Conservation (phyloP, 2,888 invertebrate species). For the Malacosoma neustria region DNA sequence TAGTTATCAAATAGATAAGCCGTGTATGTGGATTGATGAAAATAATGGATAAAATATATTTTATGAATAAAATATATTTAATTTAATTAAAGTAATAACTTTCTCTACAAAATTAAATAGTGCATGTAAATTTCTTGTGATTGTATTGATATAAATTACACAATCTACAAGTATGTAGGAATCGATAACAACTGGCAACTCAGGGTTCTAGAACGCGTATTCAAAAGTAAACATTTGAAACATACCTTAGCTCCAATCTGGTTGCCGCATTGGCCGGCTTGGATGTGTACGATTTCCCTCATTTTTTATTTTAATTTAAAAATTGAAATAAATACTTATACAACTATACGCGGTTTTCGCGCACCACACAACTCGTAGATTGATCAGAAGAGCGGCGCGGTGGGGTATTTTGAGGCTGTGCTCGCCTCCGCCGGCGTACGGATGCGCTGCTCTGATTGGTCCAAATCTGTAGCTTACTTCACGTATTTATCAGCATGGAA, state of each 20-base stretch:
- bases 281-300: constrained; percentile 90
- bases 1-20: too few species aligned
- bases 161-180: neutral
- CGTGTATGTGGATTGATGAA: too few species aligned
- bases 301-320: constrained; percentile 64
- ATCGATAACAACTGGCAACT: neutral
- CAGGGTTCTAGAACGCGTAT: neutral
- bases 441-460: constrained; percentile 44
- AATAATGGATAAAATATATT: too few species aligned
- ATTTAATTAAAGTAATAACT: too few species aligned
- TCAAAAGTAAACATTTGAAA: constrained; percentile 11
- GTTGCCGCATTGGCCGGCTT: constrained; percentile 90
- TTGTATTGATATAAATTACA: too few species aligned
- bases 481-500: constrained; percentile 29
- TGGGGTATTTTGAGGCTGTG: constrained; percentile 63
- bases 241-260: constrained; percentile 82
- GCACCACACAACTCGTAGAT: constrained; percentile 59
- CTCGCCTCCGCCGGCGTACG: constrained; percentile 59
- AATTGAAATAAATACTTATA: constrained; percentile 52
- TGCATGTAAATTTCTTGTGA: too few species aligned
- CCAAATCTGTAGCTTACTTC: constrained; percentile 40
- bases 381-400: constrained; percentile 42
- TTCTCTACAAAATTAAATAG: too few species aligned
- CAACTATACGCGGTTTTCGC: constrained; percentile 64
- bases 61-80: too few species aligned